Evolutionary conservation across 2,888 invertebrate genomes (phyloP).

Genomic region (Thera obeliscata): DNA sequence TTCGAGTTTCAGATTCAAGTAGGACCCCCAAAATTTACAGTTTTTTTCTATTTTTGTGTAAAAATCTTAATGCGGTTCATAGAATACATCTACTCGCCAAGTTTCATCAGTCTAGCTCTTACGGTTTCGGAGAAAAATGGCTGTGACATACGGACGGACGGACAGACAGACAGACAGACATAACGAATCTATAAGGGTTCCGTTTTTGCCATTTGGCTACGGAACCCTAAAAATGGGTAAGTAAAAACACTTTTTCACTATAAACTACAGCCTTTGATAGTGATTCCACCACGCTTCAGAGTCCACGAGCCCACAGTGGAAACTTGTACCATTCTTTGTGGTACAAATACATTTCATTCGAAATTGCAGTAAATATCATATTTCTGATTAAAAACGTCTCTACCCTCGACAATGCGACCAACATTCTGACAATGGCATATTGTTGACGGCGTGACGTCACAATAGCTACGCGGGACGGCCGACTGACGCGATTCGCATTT

Average conservation of each 20-base stretch:
- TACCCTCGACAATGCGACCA: conserved; percentile 35
- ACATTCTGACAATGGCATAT: conserved; percentile 41
- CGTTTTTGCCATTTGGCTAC: too few relatives aligned
- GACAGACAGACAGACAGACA: too few relatives aligned
- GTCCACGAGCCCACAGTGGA: neutral
- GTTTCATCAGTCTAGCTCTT: too few relatives aligned
- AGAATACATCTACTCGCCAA: too few relatives aligned
- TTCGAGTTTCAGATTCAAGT: too few relatives aligned
- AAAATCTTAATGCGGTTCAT: too few relatives aligned
- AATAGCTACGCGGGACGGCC: conserved; percentile 38
- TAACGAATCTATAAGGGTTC: too few relatives aligned
- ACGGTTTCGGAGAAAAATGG: too few relatives aligned
- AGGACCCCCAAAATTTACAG: too few relatives aligned
- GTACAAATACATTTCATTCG: conserved; percentile 15
- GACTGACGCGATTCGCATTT: conserved; percentile 27
- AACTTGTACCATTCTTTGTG: conserved; percentile 4
- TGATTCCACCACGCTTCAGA: neutral
- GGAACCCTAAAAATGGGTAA: too few relatives aligned
- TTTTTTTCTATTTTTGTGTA: too few relatives aligned
- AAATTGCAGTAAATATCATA: conserved; percentile 44
- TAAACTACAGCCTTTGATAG: neutral
- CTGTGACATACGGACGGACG: too few relatives aligned
- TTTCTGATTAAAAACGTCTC: conserved; percentile 54
- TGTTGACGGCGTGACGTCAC: conserved; percentile 45
- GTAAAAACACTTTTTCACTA: neutral